Evolutionary conservation across 2,797 vertebrate genomes (phyloP).

Genomic region (Acanthurus leucopareius): DNA sequence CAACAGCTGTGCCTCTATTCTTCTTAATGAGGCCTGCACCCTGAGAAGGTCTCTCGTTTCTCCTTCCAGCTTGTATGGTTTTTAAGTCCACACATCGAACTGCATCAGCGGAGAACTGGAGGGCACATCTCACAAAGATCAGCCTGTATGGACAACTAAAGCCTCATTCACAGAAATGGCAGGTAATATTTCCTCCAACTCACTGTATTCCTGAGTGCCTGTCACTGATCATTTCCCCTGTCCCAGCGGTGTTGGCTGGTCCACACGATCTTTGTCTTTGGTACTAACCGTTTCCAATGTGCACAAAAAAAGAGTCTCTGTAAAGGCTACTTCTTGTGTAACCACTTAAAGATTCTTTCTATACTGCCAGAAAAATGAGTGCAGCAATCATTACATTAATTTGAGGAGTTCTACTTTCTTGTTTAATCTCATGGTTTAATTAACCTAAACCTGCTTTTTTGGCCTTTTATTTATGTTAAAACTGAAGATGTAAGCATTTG

Average conservation of each 20-base stretch:
- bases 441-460: neutral
- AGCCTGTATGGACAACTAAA: constrained; percentile 28
- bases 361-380: neutral
- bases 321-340: neutral
- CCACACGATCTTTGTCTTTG: constrained; percentile 35
- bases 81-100: constrained; percentile 12
- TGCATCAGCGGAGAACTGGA: constrained; percentile 15
- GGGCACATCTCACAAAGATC: constrained; percentile 37
- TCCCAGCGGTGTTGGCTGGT: constrained; percentile 18
- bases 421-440: neutral
- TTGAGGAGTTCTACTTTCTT: neutral
- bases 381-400: neutral
- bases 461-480: neutral
- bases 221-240: constrained; percentile 63
- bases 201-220: constrained; percentile 29
- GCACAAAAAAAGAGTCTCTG: constrained; percentile 20
- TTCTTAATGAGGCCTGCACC: neutral
- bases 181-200: constrained; percentile 58
- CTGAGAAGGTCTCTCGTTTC: constrained; percentile 1
- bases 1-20: neutral
- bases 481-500: neutral
- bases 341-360: too few relatives aligned
- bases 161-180: constrained; percentile 51
- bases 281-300: constrained; percentile 15
- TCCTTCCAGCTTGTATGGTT: constrained; percentile 8